Evolutionary conservation across 2,113 vertebrate species (phyloP), one percentile per base, ranked within the genome.

Genomic region (Hyperopisus bebe): DNA sequence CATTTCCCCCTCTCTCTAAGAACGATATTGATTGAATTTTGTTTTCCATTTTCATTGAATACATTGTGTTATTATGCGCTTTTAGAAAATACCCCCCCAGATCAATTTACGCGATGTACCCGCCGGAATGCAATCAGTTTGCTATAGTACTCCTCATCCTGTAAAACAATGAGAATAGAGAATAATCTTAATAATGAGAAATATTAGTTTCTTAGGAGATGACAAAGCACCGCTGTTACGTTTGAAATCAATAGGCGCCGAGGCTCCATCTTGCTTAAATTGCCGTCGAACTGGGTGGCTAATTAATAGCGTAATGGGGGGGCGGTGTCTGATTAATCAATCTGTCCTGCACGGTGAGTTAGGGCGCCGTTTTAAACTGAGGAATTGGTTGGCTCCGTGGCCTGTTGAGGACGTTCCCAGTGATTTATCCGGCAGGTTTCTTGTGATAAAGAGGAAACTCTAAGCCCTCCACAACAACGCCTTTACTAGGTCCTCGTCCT

Each of bases 11-110:
- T n/a, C 44, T 55, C 55, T 70, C 4, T 47, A 47, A 21, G 50
- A 42, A 89, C 44, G 39, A 31, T 87, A 90, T 91, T 53, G 82
- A 90, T 87, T 87, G n/a, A 84, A 89, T 91, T 58, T 46, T 13
- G 13, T 88, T 66, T 74, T 44, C n/a, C 88, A 46, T 77, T 91
- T 91, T 89, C 86, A n/a, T 50, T 62, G 50, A 70, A 88, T 53
- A 88, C 66, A 87, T 70, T 42, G 15, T 58, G 42, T 58, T 91
- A 51, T 86, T 90, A 85, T 31, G 80, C 53, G 50, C 48, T 83
- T 84, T 83, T 44, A 87, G 50, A 39, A 62, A 66, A 44, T 86
- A 19, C 58, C 24, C 13, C 3, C 85, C 66, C 11, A 21, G 53
- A 89, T 89, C 82, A 50, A 89, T 89, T 88, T 80, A 47, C 39